Evolutionary conservation across 2,888 invertebrate genomes (phyloP).

Genomic region (Platypus cylindrus): DNA sequence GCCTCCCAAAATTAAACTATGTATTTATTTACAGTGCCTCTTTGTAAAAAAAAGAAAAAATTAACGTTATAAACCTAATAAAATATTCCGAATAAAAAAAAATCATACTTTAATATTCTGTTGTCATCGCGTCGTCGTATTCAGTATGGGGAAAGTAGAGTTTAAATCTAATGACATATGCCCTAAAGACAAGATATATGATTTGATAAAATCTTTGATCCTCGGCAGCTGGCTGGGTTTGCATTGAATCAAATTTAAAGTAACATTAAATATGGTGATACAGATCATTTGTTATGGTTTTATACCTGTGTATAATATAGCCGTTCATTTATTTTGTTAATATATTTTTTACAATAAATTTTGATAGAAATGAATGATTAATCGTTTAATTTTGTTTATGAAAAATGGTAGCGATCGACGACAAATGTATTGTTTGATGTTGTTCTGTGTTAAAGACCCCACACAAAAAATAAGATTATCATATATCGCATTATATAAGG

Average conservation of each 20-base stretch:
- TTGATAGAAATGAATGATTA: slow-evolving; percentile 13
- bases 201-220: slow-evolving; percentile 29
- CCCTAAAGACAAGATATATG: slow-evolving; percentile 28
- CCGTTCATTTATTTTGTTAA: slow-evolving; percentile 7
- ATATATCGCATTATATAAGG: too few species aligned
- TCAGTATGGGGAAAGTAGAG: slow-evolving; percentile 5
- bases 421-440: too few species aligned
- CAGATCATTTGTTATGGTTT: slow-evolving; percentile 13
- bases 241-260: slow-evolving; percentile 30
- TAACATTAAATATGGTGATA: slow-evolving; percentile 27
- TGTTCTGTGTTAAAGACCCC: too few species aligned
- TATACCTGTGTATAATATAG: slow-evolving; percentile 8
- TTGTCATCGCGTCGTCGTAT: slow-evolving; percentile 3
- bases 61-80: slow-evolving; percentile 5
- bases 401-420: too few species aligned
- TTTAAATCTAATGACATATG: slow-evolving; percentile 28
- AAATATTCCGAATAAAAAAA: slow-evolving; percentile 6
- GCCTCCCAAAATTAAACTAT: too few species aligned
- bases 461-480: too few species aligned
- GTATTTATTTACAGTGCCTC: not conserved
- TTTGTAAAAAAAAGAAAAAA: slow-evolving; percentile 1
- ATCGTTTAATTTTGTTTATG: too few species aligned
- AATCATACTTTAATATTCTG: not conserved
- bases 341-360: slow-evolving; percentile 8
- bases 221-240: slow-evolving; percentile 30